These are phyloP conservation scores for Megastigmus dorsalis DNA, from an alignment of 2,888 invertebrate genomes.

Conservation along the genomic window DNA sequence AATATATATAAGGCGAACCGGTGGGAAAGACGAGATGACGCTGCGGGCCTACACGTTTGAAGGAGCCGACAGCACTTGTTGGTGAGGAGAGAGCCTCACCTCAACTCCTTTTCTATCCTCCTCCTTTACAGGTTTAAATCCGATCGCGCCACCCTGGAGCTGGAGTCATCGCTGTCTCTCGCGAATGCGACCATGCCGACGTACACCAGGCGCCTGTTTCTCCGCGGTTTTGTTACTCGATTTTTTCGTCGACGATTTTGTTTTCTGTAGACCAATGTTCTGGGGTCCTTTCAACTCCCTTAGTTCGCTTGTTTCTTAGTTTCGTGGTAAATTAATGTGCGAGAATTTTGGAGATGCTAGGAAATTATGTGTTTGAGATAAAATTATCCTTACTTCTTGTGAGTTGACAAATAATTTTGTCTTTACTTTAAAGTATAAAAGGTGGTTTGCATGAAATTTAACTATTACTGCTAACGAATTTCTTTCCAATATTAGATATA, in stretches of 20 bases:
- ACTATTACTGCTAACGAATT: too few species aligned
- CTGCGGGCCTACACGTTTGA: slow-evolving; percentile 42
- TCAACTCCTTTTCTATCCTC: slow-evolving; percentile 46
- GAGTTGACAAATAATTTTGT: too few species aligned
- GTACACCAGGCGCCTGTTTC: slow-evolving; percentile 23
- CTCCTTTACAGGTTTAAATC: slow-evolving; percentile 71
- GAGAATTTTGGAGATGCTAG: too few species aligned
- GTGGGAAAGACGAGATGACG: slow-evolving; percentile 31
- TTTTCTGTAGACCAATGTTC: too few species aligned
- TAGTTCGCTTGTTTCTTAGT: too few species aligned
- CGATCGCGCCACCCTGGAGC: slow-evolving; percentile 64
- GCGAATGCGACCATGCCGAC: slow-evolving; percentile 11
- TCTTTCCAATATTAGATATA: too few species aligned
- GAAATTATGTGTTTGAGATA: too few species aligned
- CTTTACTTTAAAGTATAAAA: too few species aligned
- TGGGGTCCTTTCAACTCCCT: too few species aligned
- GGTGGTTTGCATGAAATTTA: too few species aligned
- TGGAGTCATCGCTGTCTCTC: neutral
- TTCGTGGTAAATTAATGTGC: too few species aligned
- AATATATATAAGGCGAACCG: neutral
- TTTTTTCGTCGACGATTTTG: neutral
- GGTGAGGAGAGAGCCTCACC: slow-evolving; percentile 64
- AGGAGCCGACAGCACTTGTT: slow-evolving; percentile 71
- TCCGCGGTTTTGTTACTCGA: neutral
- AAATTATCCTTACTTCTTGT: too few species aligned